Conservation (phyloP, 53 echinoderm and acorn worm genomes). For the Paracentrotus lividus region DNA sequence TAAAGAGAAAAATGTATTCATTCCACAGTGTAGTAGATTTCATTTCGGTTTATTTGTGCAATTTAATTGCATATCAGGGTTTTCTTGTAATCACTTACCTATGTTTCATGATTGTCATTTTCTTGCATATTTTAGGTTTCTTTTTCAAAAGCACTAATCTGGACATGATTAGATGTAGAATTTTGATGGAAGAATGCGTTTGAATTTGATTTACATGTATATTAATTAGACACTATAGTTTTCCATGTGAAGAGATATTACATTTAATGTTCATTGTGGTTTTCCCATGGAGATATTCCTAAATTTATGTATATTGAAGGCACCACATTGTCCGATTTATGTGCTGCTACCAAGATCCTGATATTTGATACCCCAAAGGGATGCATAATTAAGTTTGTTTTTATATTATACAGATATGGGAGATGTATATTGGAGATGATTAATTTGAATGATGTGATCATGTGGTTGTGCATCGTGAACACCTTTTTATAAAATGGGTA, state of each 20-base stretch:
- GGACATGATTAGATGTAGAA: neutral
- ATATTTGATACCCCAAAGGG: too few relatives aligned
- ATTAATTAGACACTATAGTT: too few relatives aligned
- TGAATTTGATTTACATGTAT: neutral
- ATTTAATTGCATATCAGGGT: neutral
- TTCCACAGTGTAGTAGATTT: neutral
- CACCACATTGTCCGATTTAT: too few relatives aligned
- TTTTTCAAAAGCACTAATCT: neutral
- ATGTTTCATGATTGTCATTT: neutral
- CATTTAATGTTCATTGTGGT: too few relatives aligned
- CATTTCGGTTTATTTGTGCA: neutral
- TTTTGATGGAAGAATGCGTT: neutral
- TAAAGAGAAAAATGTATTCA: conserved; percentile 30
- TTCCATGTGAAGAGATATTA: too few relatives aligned
- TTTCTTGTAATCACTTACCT: neutral
- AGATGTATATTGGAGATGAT: neutral
- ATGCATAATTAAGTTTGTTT: neutral
- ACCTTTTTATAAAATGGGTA: too few relatives aligned
- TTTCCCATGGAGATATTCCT: too few relatives aligned
- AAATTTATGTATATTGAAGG: too few relatives aligned
- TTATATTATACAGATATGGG: neutral
- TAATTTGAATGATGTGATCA: neutral
- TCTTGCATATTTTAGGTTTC: neutral
- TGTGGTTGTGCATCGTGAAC: too few relatives aligned
- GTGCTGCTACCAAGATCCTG: too few relatives aligned